Conservation (phyloP, 2,888 invertebrate genomes). For the Subacronicta megacephala region DNA sequence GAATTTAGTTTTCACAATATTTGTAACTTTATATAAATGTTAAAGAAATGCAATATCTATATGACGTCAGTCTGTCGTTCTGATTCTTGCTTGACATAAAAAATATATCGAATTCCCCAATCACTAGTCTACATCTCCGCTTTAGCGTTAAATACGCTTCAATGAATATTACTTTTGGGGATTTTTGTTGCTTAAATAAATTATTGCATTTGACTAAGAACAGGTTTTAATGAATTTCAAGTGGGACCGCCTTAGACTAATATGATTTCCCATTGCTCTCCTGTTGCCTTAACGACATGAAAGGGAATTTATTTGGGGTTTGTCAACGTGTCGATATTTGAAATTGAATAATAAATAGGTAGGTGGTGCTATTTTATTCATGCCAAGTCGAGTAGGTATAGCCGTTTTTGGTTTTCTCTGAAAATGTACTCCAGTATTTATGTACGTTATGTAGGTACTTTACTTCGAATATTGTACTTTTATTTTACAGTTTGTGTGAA, state of each 20-base stretch:
- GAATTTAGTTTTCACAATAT: too few relatives aligned
- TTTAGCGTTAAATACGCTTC: conserved; percentile 82
- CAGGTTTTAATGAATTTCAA: conserved; percentile 87
- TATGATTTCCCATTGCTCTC: conserved; percentile 74
- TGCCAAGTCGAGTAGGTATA: conserved; percentile 12
- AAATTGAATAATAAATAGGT: conserved; percentile 59
- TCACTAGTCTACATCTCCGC: conserved; percentile 66
- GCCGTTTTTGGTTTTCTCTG: conserved; percentile 7
- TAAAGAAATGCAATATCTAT: not conserved
- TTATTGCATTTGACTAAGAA: conserved; percentile 86
- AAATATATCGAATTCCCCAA: conserved; percentile 36
- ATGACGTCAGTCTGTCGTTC: not conserved
- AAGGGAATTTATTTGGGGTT: conserved; percentile 78
- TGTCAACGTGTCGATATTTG: conserved; percentile 66
- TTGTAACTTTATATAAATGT: too few relatives aligned
- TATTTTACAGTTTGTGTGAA: not conserved
- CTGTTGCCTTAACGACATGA: conserved; percentile 75
- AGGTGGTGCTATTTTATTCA: conserved; percentile 49
- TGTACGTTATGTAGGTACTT: not conserved
- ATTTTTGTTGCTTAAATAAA: conserved; percentile 88
- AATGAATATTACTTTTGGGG: conserved; percentile 87
- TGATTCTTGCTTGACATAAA: not conserved
- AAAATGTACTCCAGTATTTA: not conserved
- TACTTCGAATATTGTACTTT: not conserved
- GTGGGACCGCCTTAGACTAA: conserved; percentile 69